Evolutionary conservation across 1,140 invertebrate species (phyloP).

Genomic region (Drosophila kepulauana): DNA sequence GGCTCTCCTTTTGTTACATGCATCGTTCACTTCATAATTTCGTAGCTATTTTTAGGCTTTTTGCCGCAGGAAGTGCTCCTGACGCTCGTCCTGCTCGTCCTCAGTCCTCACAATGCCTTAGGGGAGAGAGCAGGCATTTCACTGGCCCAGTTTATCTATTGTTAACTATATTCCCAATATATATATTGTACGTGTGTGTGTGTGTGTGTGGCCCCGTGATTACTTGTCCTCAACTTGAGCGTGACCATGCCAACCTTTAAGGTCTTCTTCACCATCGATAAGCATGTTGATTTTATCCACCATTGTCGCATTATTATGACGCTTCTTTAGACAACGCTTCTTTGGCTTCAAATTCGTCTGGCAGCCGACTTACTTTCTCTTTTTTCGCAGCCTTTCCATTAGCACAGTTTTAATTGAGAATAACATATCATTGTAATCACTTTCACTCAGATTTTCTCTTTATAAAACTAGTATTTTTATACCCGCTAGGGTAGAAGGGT

Average conservation of each 20-base stretch:
- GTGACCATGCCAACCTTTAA: constrained; percentile 4
- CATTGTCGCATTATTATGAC: constrained; percentile 14
- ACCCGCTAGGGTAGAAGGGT: too few relatives aligned
- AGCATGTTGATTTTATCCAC: background rate
- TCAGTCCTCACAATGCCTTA: constrained; percentile 47
- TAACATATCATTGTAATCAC: too few relatives aligned
- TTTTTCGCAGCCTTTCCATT: too few relatives aligned
- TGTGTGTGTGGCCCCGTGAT: background rate
- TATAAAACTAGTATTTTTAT: too few relatives aligned
- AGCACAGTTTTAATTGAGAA: too few relatives aligned
- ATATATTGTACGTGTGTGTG: too few relatives aligned
- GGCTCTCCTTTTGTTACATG: constrained; percentile 44
- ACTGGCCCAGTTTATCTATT: constrained; percentile 56
- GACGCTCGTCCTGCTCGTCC: constrained; percentile 24
- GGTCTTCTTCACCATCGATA: background rate
- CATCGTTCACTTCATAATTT: constrained; percentile 61
- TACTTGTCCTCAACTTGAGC: background rate
- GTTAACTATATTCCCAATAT: constrained; percentile 10
- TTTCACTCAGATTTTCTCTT: too few relatives aligned
- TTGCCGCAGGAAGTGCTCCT: constrained; percentile 59
- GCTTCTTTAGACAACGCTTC: background rate
- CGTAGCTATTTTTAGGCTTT: constrained; percentile 66
- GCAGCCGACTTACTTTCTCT: too few relatives aligned
- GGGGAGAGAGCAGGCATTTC: constrained; percentile 8
- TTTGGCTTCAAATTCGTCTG: background rate